Percentiles rank a stretch among this genome's conserved stretches.
These are phyloP conservation scores for Temnothorax unifasciatus DNA, from an alignment of 2,888 invertebrate genomes.

Conservation along the genomic window DNA sequence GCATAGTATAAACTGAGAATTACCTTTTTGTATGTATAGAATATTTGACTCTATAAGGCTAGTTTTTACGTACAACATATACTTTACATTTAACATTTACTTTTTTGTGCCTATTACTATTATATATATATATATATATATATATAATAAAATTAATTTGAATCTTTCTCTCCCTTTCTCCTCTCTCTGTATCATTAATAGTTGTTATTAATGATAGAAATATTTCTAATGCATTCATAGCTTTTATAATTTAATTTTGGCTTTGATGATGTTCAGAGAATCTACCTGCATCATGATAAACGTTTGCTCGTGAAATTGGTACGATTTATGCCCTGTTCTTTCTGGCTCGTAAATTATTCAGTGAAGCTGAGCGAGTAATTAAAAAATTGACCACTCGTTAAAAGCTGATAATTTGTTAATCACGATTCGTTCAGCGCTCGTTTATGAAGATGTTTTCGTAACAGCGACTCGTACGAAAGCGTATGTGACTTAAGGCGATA, in stretches of 20 bases:
- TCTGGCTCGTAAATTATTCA: slow-evolving; percentile 72
- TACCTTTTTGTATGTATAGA: background rate
- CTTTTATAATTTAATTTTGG: slow-evolving; percentile 10
- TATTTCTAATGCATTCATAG: background rate
- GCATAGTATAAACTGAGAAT: background rate
- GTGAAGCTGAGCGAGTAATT: slow-evolving; percentile 70
- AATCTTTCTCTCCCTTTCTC: too few species aligned
- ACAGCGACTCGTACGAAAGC: slow-evolving; percentile 15
- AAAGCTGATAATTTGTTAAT: slow-evolving; percentile 75
- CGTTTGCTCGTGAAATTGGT: slow-evolving; percentile 36
- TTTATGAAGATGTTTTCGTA: slow-evolving; percentile 53
- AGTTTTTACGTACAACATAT: background rate
- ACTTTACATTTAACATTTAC: background rate
- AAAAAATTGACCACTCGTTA: slow-evolving; percentile 74
- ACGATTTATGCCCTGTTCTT: slow-evolving; percentile 69
- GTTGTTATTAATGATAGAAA: background rate
- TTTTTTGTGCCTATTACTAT: background rate
- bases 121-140: too few species aligned
- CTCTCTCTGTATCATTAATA: background rate
- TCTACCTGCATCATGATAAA: slow-evolving; percentile 4
- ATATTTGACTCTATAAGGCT: background rate
- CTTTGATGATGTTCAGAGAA: slow-evolving; percentile 9
- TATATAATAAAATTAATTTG: background rate
- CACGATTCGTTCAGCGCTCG: slow-evolving; percentile 58
- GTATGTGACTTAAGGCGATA: slow-evolving; percentile 41